Percentiles rank a stretch among this genome's conserved stretches.
phyloP scores from a whole-genome alignment of 2,888 invertebrate genomes.

The Chymomyza fuscimana region DNA sequence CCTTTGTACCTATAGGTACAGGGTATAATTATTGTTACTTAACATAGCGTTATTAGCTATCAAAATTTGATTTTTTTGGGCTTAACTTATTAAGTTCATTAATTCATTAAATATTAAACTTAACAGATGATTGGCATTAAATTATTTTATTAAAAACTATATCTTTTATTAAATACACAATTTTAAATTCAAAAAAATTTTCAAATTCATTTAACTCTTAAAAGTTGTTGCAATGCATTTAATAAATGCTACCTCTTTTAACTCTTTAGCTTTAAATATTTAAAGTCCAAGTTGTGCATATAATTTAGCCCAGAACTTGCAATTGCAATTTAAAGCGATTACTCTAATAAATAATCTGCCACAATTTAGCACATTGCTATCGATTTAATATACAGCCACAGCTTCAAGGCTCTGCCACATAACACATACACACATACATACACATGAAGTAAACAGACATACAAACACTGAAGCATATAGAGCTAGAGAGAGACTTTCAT shows the following conservation, averaged over 20 bases:
- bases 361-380: conserved; percentile 53
- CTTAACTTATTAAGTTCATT: no score
- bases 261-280: not conserved
- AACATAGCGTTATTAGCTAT: no score
- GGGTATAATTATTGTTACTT: no score
- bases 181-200: no score
- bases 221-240: not conserved
- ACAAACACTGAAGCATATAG: conserved; percentile 22
- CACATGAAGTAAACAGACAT: conserved; percentile 43
- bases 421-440: conserved; percentile 17
- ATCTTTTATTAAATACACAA: no score
- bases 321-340: conserved; percentile 54
- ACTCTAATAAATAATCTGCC: conserved; percentile 62
- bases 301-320: not conserved
- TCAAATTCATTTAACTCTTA: not conserved
- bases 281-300: not conserved
- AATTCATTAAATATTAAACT: no score
- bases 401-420: conserved; percentile 26
- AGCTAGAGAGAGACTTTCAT: conserved; percentile 22
- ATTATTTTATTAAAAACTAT: no score
- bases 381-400: conserved; percentile 49
- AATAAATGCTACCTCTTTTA: not conserved
- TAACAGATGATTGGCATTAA: no score
- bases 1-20: no score
- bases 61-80: no score